Percentiles rank a stretch among this genome's conserved stretches.
These are phyloP conservation scores for Misgurnus anguillicaudatus DNA, from an alignment of 2,113 vertebrate species.

Conservation along the genomic window DNA sequence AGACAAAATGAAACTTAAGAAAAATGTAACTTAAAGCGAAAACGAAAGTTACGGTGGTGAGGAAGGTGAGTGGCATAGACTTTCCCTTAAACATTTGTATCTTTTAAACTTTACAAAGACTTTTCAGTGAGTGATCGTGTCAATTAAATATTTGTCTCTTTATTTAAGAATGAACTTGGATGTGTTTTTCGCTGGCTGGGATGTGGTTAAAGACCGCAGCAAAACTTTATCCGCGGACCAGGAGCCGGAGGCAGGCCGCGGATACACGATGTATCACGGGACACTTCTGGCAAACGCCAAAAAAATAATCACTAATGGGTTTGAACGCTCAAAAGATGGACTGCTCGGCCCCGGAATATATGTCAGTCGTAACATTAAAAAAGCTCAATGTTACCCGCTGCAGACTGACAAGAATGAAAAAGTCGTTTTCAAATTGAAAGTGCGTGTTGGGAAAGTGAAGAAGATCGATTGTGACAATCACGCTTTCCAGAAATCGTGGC, in stretches of 20 bases:
- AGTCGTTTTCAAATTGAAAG: conserved; percentile 60
- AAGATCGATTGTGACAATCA: conserved; percentile 58
- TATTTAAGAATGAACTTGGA: not conserved
- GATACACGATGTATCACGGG: conserved; percentile 62
- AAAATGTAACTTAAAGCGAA: not conserved
- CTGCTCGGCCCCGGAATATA: conserved; percentile 61
- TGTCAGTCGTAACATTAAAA: conserved; percentile 58
- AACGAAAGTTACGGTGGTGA: not conserved
- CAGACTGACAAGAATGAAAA: conserved; percentile 26
- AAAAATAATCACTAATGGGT: conserved; percentile 51
- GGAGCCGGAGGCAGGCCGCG: conserved; percentile 34
- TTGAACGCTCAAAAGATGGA: conserved; percentile 51
- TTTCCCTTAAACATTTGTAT: not conserved
- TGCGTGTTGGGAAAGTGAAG: conserved; percentile 58
- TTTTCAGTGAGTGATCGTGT: not conserved
- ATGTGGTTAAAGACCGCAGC: conserved; percentile 33
- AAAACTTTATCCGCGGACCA: conserved; percentile 28
- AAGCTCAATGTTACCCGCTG: conserved; percentile 61
- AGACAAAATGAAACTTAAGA: not conserved
- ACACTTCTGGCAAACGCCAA: conserved; percentile 45
- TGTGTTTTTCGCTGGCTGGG: conserved; percentile 58
- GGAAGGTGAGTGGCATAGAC: not conserved
- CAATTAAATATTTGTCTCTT: not conserved
- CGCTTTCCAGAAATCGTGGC: conserved; percentile 56
- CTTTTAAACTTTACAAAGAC: not conserved